phyloP scores from a whole-genome alignment of 92 coral and sea anemone species.

The Plumapathes pennacea region DNA sequence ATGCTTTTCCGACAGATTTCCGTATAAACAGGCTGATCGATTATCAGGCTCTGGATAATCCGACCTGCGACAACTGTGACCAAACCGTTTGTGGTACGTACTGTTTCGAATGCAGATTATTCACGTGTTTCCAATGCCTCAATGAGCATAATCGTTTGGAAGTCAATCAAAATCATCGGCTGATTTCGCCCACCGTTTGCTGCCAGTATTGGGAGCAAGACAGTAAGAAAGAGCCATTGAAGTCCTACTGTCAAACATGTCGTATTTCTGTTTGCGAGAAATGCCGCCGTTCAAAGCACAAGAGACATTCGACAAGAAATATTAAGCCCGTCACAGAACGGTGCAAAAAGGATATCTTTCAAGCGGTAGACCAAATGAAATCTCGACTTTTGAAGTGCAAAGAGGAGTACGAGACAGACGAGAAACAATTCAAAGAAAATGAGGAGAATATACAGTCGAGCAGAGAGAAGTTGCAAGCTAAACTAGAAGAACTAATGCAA shows the following conservation, averaged over 20 bases:
- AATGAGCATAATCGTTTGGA: background rate
- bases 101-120: slow-evolving; percentile 9
- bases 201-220: background rate
- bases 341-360: background rate
- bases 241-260: slow-evolving; percentile 1
- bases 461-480: background rate
- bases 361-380: slow-evolving; percentile 2
- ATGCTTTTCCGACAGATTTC: background rate
- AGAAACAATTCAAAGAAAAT: too few species aligned
- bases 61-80: background rate
- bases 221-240: background rate
- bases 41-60: slow-evolving; percentile 1
- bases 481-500: background rate
- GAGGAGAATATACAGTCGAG: background rate
- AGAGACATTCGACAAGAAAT: background rate
- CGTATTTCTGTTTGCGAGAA: background rate
- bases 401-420: too few species aligned
- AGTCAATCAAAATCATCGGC: background rate
- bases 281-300: background rate
- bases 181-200: background rate
- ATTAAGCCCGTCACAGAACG: slow-evolving; percentile 1
- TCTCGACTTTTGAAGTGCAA: background rate
- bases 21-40: slow-evolving; percentile 1
- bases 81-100: background rate
- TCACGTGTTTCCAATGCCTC: background rate